Percentiles rank a stretch among this genome's conserved stretches.
phyloP scores from a whole-genome alignment of 92 coral and sea anemone species.

The Heliopora coerulea region DNA sequence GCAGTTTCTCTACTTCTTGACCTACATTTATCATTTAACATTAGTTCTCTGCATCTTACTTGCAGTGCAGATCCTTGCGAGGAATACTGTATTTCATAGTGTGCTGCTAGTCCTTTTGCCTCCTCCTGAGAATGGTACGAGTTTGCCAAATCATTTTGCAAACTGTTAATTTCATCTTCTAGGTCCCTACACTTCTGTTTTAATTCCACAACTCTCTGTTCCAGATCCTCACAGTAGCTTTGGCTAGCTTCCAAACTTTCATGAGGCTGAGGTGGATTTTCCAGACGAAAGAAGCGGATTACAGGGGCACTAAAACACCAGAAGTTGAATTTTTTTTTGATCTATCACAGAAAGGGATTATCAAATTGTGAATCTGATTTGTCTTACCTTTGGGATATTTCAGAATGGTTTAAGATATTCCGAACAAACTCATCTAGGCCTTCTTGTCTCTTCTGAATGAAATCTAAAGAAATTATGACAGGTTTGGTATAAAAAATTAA shows the following conservation, averaged over 20 bases:
- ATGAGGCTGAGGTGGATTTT: conserved; percentile 90
- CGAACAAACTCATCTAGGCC: conserved; percentile 87
- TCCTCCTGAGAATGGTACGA: conserved; percentile 64
- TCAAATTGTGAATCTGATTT: neutral
- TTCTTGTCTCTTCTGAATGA: conserved; percentile 79
- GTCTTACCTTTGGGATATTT: conserved; percentile 70
- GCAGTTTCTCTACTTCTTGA: no score
- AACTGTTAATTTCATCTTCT: conserved; percentile 65
- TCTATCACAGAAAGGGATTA: no score
- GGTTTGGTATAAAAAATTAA: no score
- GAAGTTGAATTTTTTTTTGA: no score
- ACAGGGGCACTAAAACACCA: conserved; percentile 62
- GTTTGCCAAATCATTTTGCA: conserved; percentile 76
- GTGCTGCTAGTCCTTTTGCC: conserved; percentile 54
- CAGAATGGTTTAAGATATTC: conserved; percentile 74
- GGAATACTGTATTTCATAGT: conserved; percentile 61
- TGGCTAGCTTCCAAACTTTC: conserved; percentile 91
- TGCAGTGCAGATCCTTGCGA: conserved; percentile 28
- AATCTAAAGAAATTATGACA: conserved; percentile 49
- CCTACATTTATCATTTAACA: no score
- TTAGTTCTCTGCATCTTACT: no score
- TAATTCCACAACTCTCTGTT: conserved; percentile 61
- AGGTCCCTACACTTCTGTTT: conserved; percentile 67
- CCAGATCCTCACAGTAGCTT: conserved; percentile 84
- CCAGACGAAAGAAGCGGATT: conserved; percentile 73